Evolutionary conservation across 2,797 vertebrate species (phyloP), one percentile per base, ranked within the genome.

Genomic region (Florisuga fusca): DNA sequence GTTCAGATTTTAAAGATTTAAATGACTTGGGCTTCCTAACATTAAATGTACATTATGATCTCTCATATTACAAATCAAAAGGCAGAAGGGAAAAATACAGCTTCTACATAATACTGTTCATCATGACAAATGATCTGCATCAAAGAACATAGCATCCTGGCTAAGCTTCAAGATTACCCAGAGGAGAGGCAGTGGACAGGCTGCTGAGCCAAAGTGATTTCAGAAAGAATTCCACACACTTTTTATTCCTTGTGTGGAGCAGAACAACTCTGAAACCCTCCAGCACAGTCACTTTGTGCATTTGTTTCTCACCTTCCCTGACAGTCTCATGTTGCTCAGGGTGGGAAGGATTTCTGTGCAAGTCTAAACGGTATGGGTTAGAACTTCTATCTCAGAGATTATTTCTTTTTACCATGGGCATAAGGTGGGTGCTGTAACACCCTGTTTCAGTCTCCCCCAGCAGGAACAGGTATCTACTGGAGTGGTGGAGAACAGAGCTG

Each of bases 71-170:
- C 0, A 0, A 94, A 87, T 69, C 50, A 68, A 80, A 89, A 94
- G 92, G 59, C 87, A 93, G 85, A 94, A 75, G 73, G 78, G 80
- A 61, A 89, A 91, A 95, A 88, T 71, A 64, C 50, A 83, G 84
- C n/a, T 92, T 90, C 64, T 87, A 82, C 75, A 82, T 92, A 93
- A 89, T 84, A 78, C 46, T 78, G 72, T 85, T 94, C 79, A 84
- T 88, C 46, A 55, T 77, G 67, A 95, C 89, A 96, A 96, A 92
- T 89, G 87, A 90, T 95, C 75, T 93, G 91, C 88, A 82, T 94
- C 81, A 82, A 87, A 87, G 95, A 90, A 87, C 83, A 78, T 89
- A 95, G 91, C 82, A 92, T 78, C 50, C 69, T 96, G 92, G 91
- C 87, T 94, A 76, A 87, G 82, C 85, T 80, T 94, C 69, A 94